A percentile compares a stretch with the other conserved stretches of the same genome.
phyloP scores from a whole-genome alignment of 1,140 invertebrate species.

The Alviniconcha marisindica region DNA sequence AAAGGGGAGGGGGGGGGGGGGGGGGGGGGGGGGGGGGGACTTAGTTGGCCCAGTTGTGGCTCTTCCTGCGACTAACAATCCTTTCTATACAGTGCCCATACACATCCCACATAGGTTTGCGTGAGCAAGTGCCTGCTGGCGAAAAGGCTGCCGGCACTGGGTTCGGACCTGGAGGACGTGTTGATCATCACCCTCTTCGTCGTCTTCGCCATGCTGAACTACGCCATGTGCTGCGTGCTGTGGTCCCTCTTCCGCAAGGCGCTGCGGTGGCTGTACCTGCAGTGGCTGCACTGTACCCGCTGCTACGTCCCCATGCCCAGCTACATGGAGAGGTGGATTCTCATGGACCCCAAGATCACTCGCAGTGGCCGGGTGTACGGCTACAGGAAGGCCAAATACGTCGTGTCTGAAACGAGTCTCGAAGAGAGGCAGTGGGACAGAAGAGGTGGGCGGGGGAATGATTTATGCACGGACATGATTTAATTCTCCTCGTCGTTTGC shows the following conservation, averaged over 20 bases:
- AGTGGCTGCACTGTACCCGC: neutral
- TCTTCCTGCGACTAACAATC: too few relatives aligned
- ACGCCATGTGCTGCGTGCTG: neutral
- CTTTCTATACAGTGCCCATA: too few relatives aligned
- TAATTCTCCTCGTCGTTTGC: neutral
- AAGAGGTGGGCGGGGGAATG: neutral
- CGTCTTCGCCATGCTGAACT: neutral
- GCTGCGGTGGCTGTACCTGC: neutral
- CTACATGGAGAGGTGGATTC: too few relatives aligned
- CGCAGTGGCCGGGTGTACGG: neutral
- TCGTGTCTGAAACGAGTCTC: neutral
- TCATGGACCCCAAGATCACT: conserved; percentile 3
- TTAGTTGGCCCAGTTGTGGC: too few relatives aligned
- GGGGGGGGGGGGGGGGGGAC: too few relatives aligned
- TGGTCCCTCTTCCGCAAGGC: neutral
- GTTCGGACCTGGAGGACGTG: neutral
- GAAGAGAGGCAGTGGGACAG: neutral
- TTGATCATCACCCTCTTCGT: neutral
- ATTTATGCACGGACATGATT: too few relatives aligned
- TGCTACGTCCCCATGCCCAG: neutral
- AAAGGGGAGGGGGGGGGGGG: too few relatives aligned
- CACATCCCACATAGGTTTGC: neutral
- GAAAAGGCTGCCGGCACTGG: neutral
- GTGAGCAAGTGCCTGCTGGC: conserved; percentile 1
- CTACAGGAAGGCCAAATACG: neutral